Evolutionary conservation across 2,888 invertebrate species (phyloP).

Genomic region (Bombylius discolor): DNA sequence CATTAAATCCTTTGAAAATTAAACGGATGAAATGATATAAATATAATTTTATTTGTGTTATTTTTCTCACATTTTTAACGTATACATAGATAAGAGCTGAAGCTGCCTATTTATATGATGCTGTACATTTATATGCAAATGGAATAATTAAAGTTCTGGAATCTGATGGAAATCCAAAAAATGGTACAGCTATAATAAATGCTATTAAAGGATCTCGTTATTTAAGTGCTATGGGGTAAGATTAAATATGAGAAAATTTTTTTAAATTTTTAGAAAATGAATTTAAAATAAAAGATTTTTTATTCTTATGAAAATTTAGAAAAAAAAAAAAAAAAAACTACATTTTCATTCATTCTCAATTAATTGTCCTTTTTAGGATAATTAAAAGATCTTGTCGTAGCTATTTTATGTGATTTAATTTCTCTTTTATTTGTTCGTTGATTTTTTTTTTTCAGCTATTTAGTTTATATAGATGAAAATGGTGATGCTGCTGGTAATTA

Average conservation of each 20-base stretch:
- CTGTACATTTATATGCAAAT: conserved; percentile 80
- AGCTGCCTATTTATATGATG: conserved; percentile 87
- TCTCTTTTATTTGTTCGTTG: too few relatives aligned
- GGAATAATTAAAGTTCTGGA: conserved; percentile 61
- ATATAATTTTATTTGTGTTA: neutral
- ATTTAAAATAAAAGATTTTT: too few relatives aligned
- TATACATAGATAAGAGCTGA: conserved; percentile 61
- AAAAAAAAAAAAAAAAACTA: neutral
- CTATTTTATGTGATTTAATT: too few relatives aligned
- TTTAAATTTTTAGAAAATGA: neutral
- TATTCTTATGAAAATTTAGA: neutral
- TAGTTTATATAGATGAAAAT: conserved; percentile 82
- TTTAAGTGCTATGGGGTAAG: conserved; percentile 74
- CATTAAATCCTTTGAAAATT: neutral
- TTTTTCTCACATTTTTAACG: neutral
- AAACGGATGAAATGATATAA: too few relatives aligned
- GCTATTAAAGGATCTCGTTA: conserved; percentile 66
- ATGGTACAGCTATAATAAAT: conserved; percentile 71
- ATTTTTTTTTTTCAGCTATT: conserved; percentile 48
- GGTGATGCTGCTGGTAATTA: conserved; percentile 93
- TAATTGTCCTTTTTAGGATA: neutral
- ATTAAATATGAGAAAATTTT: neutral
- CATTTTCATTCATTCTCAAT: neutral
- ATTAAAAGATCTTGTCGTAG: too few relatives aligned
- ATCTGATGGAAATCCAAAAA: conserved; percentile 52